A percentile compares a stretch with the other conserved stretches of the same genome.
Conservation (phyloP, 2,113 vertebrate genomes). For the Lasiurus borealis region DNA sequence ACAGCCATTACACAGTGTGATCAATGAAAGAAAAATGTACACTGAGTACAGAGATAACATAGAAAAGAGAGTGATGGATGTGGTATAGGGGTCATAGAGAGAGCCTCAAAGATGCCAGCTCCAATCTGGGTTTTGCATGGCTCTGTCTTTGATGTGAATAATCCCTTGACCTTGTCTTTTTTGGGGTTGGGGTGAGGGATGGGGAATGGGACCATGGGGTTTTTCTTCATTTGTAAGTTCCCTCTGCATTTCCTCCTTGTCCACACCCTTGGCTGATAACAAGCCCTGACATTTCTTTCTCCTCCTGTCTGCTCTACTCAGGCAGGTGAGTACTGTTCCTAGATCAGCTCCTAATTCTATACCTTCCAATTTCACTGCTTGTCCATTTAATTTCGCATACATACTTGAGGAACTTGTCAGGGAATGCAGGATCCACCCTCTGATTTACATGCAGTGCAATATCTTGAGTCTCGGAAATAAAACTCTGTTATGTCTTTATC, state of each 20-base stretch:
- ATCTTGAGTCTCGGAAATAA: constrained; percentile 51
- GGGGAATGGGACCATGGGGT: not conserved
- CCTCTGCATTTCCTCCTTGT: not conserved
- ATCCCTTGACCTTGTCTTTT: not conserved
- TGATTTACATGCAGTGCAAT: constrained; percentile 51
- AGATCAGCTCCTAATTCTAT: constrained; percentile 10
- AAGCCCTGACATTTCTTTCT: not conserved
- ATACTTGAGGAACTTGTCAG: constrained; percentile 54
- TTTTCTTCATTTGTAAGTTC: constrained; percentile 2
- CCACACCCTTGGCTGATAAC: not conserved
- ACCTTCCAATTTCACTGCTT: constrained; percentile 37
- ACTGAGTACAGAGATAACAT: not conserved
- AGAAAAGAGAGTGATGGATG: not conserved
- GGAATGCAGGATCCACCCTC: constrained; percentile 30
- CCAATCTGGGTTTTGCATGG: not conserved
- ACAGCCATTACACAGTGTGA: not conserved
- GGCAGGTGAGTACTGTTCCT: not conserved
- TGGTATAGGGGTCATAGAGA: not conserved
- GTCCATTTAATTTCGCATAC: constrained; percentile 19
- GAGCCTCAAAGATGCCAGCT: not conserved
- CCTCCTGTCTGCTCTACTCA: not conserved
- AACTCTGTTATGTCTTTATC: constrained; percentile 50
- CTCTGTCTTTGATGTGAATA: not conserved
- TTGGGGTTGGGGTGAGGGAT: not conserved
- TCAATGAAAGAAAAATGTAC: not conserved